phyloP scores from a whole-genome alignment of 2,113 vertebrate genomes.

The Corythornis madagascariensis region DNA sequence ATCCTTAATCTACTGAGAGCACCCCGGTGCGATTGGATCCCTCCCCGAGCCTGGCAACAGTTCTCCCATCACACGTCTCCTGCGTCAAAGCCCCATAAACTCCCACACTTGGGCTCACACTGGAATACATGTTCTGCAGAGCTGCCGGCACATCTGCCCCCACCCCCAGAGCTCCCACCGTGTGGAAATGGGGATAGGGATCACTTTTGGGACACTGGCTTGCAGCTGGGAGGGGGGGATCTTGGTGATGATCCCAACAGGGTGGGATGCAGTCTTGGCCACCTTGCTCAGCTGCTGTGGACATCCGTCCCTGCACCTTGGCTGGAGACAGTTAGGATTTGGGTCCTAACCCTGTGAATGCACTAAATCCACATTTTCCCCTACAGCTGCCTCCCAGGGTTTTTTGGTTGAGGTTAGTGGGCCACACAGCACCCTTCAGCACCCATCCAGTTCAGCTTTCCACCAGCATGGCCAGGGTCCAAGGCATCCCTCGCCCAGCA shows the following conservation, averaged over 20 bases:
- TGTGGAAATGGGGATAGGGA: background rate
- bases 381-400: background rate
- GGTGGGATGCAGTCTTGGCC: background rate
- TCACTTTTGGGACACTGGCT: background rate
- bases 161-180: background rate
- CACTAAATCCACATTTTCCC: background rate
- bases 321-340: background rate
- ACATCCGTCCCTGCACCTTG: background rate
- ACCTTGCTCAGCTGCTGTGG: background rate
- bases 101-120: conserved; percentile 29
- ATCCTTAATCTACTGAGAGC: conserved; percentile 52
- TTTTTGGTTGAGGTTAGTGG: background rate
- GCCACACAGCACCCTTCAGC: background rate
- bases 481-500: fast-evolving
- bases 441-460: background rate
- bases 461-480: fast-evolving
- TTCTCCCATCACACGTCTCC: conserved; percentile 45
- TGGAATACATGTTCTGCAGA: background rate
- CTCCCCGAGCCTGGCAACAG: conserved; percentile 43
- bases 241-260: fast-evolving
- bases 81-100: conserved; percentile 53
- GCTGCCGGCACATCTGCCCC: background rate
- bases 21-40: conserved; percentile 41
- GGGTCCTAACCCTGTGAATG: background rate
- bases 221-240: background rate